A percentile compares a stretch with the other conserved stretches of the same genome.
phyloP scores from a whole-genome alignment of 2,888 invertebrate genomes.

The Incurvaria masculella region DNA sequence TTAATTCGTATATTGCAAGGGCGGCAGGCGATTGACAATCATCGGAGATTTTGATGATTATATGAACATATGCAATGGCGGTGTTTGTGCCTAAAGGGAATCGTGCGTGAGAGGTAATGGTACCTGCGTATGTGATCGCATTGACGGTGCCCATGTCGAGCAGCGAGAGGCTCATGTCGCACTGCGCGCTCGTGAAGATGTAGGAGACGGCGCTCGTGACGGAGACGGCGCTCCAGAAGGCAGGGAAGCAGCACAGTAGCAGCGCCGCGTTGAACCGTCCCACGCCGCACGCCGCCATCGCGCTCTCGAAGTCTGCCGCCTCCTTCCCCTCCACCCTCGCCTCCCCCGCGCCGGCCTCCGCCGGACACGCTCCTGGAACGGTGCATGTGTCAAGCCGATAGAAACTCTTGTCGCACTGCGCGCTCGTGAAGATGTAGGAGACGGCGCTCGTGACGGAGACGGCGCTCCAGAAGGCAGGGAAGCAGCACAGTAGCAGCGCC shows the following conservation, averaged over 20 bases:
- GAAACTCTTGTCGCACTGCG: constrained; percentile 70
- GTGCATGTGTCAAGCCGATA: constrained; percentile 67
- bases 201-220: constrained; percentile 72
- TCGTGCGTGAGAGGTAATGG: not conserved
- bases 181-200: constrained; percentile 71
- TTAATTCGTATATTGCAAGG: too few relatives aligned
- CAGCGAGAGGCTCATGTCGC: constrained; percentile 65
- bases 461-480: constrained; percentile 65
- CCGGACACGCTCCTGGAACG: too few relatives aligned
- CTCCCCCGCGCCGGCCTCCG: too few relatives aligned
- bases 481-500: constrained; percentile 33
- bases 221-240: constrained; percentile 65
- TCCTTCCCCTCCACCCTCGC: constrained; percentile 5
- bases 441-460: constrained; percentile 70
- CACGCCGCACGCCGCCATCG: constrained; percentile 64
- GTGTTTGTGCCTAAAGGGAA: too few relatives aligned
- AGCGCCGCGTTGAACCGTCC: constrained; percentile 67
- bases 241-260: constrained; percentile 58
- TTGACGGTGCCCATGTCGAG: constrained; percentile 70
- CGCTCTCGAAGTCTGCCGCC: constrained; percentile 66
- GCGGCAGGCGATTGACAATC: too few relatives aligned
- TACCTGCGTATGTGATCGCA: constrained; percentile 70
- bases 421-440: constrained; percentile 70
- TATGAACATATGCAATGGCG: too few relatives aligned
- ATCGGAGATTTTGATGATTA: too few relatives aligned